Evolutionary conservation across 1,140 invertebrate species (phyloP).

Genomic region (Goniozus legneri): DNA sequence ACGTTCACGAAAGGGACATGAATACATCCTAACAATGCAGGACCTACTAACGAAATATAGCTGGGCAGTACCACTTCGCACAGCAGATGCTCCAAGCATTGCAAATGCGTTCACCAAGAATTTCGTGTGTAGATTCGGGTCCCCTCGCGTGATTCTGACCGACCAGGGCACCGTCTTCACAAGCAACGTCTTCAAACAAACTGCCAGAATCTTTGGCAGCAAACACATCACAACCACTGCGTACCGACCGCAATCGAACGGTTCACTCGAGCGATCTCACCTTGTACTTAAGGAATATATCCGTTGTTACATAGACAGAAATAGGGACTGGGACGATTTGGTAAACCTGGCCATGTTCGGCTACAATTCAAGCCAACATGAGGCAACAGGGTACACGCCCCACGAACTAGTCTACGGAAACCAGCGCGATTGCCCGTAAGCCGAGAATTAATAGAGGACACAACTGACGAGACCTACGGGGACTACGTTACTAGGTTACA

Average conservation of each 20-base stretch:
- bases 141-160: too few relatives aligned
- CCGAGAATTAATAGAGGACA: too few relatives aligned
- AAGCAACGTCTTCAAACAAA: background rate
- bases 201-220: too few relatives aligned
- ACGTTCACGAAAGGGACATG: too few relatives aligned
- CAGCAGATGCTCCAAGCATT: background rate
- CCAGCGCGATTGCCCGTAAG: too few relatives aligned
- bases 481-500: too few relatives aligned
- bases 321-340: conserved; percentile 34
- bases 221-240: too few relatives aligned
- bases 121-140: too few relatives aligned
- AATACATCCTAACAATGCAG: too few relatives aligned
- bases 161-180: too few relatives aligned
- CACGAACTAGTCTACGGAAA: background rate
- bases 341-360: conserved; percentile 18
- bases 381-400: conserved; percentile 18
- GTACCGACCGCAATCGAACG: conserved; percentile 24
- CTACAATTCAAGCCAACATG: conserved; percentile 22
- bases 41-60: background rate
- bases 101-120: conserved; percentile 1
- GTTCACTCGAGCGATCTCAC: conserved; percentile 22
- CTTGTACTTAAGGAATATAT: conserved; percentile 20
- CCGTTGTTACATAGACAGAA: conserved; percentile 16
- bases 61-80: background rate
- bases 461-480: too few relatives aligned